Percentiles rank a stretch among this genome's conserved stretches.
phyloP scores from a whole-genome alignment of 2,113 vertebrate species.

The Tricholaema leucomelas region DNA sequence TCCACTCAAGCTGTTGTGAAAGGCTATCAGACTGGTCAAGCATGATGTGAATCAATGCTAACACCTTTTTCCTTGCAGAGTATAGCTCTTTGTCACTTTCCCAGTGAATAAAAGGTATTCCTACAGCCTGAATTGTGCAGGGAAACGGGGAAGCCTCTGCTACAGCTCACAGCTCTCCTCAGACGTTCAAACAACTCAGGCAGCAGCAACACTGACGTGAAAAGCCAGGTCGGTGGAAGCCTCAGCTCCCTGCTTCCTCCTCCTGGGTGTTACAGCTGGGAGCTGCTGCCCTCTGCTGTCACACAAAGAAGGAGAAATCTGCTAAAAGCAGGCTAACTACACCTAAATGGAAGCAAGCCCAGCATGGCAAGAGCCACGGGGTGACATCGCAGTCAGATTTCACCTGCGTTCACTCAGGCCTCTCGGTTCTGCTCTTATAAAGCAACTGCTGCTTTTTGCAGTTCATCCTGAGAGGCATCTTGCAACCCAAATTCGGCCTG shows the following conservation, averaged over 20 bases:
- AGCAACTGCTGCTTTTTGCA: not conserved
- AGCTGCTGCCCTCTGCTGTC: conserved; percentile 60
- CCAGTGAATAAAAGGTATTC: not conserved
- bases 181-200: not conserved
- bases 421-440: not conserved
- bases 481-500: not conserved
- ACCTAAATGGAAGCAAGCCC: rapidly evolving
- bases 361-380: not conserved
- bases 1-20: too few relatives aligned
- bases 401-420: not conserved
- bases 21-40: too few relatives aligned
- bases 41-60: too few relatives aligned
- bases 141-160: not conserved
- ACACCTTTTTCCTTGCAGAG: not conserved
- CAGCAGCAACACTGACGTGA: not conserved
- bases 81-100: not conserved
- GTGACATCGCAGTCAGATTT: not conserved
- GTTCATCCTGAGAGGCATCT: not conserved
- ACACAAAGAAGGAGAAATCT: not conserved
- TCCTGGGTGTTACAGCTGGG: not conserved
- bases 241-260: not conserved
- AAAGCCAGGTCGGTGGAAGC: not conserved
- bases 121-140: not conserved
- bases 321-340: not conserved
- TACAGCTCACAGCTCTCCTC: not conserved